phyloP scores from a whole-genome alignment of 2,797 vertebrate genomes.

The Periparus ater region DNA sequence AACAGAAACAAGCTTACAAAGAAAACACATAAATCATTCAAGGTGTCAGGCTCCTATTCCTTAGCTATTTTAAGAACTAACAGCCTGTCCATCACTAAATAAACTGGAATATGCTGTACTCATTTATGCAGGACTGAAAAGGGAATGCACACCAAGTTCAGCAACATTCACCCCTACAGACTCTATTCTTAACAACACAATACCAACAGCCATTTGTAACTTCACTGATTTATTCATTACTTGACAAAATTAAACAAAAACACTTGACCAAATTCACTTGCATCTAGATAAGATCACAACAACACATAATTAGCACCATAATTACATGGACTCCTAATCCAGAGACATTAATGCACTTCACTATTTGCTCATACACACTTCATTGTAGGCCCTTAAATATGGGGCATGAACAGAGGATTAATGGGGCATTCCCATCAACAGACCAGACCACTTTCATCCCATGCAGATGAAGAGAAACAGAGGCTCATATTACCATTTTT shows the following conservation, averaged over 20 bases:
- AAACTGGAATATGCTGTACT: background rate
- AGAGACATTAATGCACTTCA: background rate
- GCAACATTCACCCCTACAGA: background rate
- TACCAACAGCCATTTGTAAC: background rate
- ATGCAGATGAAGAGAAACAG: background rate
- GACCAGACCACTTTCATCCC: background rate
- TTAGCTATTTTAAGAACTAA: slow-evolving; percentile 61
- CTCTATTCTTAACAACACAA: background rate
- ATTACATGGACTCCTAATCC: background rate
- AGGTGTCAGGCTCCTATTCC: slow-evolving; percentile 11
- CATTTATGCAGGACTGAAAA: background rate
- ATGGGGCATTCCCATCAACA: background rate
- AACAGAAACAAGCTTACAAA: slow-evolving; percentile 68
- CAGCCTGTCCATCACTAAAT: slow-evolving; percentile 40
- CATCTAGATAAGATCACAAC: background rate
- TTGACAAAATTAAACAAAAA: background rate
- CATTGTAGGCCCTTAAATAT: background rate
- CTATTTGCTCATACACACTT: background rate
- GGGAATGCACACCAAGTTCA: background rate
- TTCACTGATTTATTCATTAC: background rate
- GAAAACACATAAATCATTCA: slow-evolving; percentile 68
- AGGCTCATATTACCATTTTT: background rate
- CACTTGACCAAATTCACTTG: background rate
- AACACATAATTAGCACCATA: background rate
- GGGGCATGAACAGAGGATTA: background rate